phyloP scores from a whole-genome alignment of 2,113 vertebrate species.

The Neolamprologus ventralis region DNA sequence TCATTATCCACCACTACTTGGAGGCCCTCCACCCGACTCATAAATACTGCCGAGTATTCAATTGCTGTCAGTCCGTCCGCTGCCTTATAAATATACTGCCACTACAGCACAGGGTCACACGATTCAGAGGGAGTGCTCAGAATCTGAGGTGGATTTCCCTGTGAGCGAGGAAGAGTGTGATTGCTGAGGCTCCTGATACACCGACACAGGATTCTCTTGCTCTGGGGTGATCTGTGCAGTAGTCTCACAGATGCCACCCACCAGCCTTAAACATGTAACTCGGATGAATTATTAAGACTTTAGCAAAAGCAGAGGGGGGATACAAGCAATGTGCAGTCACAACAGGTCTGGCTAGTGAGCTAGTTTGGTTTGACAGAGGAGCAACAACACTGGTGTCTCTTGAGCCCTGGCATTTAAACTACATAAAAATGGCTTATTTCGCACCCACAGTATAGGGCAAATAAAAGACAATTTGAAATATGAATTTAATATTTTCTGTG shows the following conservation, averaged over 20 bases:
- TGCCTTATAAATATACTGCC: slow-evolving; percentile 27
- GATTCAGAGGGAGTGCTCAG: slow-evolving; percentile 7
- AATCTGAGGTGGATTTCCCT: neutral
- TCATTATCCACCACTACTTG: slow-evolving; percentile 25
- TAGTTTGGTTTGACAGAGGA: neutral
- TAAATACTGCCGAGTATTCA: slow-evolving; percentile 50
- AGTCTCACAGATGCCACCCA: slow-evolving; percentile 21
- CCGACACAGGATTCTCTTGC: neutral
- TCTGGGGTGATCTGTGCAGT: slow-evolving; percentile 26
- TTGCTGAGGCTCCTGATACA: neutral
- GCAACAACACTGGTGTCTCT: neutral
- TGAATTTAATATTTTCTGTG: neutral
- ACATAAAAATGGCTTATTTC: neutral
- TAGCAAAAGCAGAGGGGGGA: neutral
- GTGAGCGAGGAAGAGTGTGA: neutral
- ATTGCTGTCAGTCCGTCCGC: slow-evolving; percentile 41
- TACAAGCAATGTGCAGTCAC: neutral
- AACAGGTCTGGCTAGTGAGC: neutral
- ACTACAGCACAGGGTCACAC: neutral
- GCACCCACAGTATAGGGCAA: neutral
- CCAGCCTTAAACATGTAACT: slow-evolving; percentile 15
- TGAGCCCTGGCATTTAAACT: neutral
- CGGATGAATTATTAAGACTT: slow-evolving; percentile 48
- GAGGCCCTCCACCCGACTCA: slow-evolving; percentile 6
- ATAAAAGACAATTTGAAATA: neutral